Conservation (phyloP, 2,797 vertebrate genomes). For the Bovichtus diacanthus region DNA sequence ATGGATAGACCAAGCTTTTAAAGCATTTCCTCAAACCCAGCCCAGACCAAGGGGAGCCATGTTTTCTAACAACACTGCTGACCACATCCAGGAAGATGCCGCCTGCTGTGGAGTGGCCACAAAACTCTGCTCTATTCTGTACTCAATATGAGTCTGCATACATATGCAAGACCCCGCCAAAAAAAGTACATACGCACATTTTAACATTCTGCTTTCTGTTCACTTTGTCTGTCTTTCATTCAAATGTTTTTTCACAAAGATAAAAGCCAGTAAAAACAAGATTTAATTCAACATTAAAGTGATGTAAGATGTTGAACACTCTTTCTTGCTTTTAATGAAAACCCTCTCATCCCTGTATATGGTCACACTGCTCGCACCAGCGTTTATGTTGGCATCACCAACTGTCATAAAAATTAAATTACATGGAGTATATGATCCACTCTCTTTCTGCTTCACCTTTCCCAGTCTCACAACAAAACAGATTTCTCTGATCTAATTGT, state of each 20-base stretch:
- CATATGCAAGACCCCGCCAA: background rate
- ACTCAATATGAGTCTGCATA: background rate
- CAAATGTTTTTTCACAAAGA: background rate
- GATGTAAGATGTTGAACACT: background rate
- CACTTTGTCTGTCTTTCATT: background rate
- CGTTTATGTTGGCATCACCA: slow-evolving; percentile 37
- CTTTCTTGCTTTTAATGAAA: slow-evolving; percentile 21
- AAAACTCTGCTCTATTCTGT: background rate
- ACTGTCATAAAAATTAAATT: slow-evolving; percentile 46
- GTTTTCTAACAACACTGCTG: slow-evolving; percentile 15
- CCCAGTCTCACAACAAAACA: slow-evolving; percentile 15
- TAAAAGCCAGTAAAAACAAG: background rate
- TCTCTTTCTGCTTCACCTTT: slow-evolving; percentile 41
- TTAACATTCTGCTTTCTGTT: background rate
- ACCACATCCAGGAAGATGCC: slow-evolving; percentile 17
- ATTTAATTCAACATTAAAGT: background rate
- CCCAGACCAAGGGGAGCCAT: background rate
- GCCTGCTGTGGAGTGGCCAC: slow-evolving; percentile 22
- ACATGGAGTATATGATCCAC: slow-evolving; percentile 39
- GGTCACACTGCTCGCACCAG: slow-evolving; percentile 20
- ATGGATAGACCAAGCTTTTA: background rate
- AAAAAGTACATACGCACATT: background rate
- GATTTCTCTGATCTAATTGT: slow-evolving; percentile 51
- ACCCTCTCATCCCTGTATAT: slow-evolving; percentile 15
- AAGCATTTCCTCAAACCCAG: background rate